Evolutionary conservation across 2,113 vertebrate genomes (phyloP).

Genomic region (Passer domesticus): DNA sequence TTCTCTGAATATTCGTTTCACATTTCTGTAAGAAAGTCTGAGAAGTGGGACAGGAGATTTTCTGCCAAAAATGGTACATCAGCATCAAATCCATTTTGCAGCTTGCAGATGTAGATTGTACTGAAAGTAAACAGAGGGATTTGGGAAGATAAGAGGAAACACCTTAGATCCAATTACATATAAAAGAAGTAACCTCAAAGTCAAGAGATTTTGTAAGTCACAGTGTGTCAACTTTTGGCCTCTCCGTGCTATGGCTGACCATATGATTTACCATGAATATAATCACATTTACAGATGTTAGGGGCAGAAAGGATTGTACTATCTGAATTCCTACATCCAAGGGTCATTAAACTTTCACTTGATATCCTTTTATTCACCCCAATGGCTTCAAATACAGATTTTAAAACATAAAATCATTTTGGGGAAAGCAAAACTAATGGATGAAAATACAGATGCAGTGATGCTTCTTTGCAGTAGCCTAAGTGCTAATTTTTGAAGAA

Average conservation of each 20-base stretch:
- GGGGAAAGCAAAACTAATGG: neutral
- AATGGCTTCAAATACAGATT: neutral
- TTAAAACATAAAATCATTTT: neutral
- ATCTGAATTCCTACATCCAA: neutral
- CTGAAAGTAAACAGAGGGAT: neutral
- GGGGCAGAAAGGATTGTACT: neutral
- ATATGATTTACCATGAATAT: neutral
- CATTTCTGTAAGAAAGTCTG: neutral
- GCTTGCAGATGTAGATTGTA: neutral
- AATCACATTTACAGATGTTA: neutral
- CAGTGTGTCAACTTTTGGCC: neutral
- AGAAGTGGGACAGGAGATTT: conserved; percentile 25
- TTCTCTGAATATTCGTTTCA: conserved; percentile 14
- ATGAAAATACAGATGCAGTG: neutral
- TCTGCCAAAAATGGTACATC: neutral
- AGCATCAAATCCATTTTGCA: neutral
- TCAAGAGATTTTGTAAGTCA: neutral
- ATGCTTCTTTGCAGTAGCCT: neutral
- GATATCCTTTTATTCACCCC: neutral
- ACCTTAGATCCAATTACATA: neutral
- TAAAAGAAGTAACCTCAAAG: neutral
- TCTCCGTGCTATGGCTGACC: neutral
- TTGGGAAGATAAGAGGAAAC: neutral
- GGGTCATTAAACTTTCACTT: neutral
- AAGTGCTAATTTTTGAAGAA: neutral